These are phyloP conservation scores for Nephrotoma flavescens DNA, from an alignment of 2,888 invertebrate species.

Conservation along the genomic window DNA sequence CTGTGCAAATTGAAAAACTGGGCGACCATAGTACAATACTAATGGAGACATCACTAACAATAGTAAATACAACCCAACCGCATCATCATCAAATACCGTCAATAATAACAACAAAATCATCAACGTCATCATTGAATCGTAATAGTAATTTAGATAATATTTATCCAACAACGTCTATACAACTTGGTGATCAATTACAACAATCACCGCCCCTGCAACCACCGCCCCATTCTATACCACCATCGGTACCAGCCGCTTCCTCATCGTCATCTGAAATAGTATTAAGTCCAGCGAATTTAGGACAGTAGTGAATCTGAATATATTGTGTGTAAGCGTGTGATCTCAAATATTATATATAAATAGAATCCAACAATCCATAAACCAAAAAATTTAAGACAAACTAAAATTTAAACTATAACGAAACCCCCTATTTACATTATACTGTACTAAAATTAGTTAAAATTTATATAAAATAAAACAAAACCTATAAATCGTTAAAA, in stretches of 20 bases:
- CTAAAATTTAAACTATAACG: background rate
- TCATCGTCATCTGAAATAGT: slow-evolving; percentile 21
- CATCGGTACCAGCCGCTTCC: background rate
- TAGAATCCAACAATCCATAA: background rate
- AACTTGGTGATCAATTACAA: background rate
- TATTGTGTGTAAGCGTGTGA: background rate
- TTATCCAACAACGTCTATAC: background rate
- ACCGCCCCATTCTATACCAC: slow-evolving; percentile 1
- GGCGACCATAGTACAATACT: slow-evolving; percentile 20
- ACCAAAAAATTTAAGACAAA: background rate
- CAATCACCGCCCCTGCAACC: background rate
- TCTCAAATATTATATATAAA: background rate
- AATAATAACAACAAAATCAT: slow-evolving; percentile 6
- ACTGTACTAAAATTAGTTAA: background rate
- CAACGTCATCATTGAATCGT: slow-evolving; percentile 24
- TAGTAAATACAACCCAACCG: slow-evolving; percentile 16
- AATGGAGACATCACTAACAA: slow-evolving; percentile 29
- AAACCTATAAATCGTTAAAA: background rate
- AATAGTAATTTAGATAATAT: slow-evolving; percentile 10
- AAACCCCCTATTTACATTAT: background rate
- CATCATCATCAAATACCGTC: slow-evolving; percentile 8
- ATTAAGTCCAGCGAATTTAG: slow-evolving; percentile 32
- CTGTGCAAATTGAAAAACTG: slow-evolving; percentile 8
- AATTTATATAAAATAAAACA: background rate
- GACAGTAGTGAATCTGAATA: slow-evolving; percentile 20